Conservation (phyloP, 2,888 invertebrate genomes). For the Cerastis rubricosa region DNA sequence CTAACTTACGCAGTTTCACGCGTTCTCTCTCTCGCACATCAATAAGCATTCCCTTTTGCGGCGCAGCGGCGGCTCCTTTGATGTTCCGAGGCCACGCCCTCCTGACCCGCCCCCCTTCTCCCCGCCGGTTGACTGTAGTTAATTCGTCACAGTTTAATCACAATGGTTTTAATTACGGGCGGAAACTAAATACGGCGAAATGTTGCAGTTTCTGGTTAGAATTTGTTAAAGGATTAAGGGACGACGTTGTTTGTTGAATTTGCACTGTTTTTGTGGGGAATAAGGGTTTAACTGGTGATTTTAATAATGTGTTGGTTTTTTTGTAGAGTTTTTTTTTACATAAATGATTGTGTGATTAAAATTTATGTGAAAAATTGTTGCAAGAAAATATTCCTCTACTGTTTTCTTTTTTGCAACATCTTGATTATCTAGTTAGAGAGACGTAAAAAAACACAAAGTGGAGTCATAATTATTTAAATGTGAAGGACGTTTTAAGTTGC, state of each 20-base stretch:
- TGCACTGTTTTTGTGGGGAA: constrained; percentile 26
- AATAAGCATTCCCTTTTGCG: constrained; percentile 83
- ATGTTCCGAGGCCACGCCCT: constrained; percentile 84
- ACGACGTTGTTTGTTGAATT: constrained; percentile 44
- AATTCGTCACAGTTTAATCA: constrained; percentile 89
- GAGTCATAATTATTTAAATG: no score
- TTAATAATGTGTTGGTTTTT: background rate
- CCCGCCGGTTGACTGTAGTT: constrained; percentile 79
- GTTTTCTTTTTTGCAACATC: background rate
- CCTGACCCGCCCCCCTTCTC: constrained; percentile 73
- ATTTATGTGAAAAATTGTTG: background rate
- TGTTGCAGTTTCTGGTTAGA: constrained; percentile 66
- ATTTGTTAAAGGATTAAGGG: constrained; percentile 58
- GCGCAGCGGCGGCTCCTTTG: constrained; percentile 86
- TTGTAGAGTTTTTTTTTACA: background rate
- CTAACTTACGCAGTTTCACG: constrained; percentile 38
- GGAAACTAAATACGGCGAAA: constrained; percentile 79
- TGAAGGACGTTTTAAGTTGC: background rate
- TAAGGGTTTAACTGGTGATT: constrained; percentile 3
- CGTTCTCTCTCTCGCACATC: constrained; percentile 75
- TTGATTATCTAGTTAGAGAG: background rate
- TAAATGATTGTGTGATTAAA: background rate
- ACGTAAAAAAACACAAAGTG: no score
- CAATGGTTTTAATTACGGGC: constrained; percentile 88
- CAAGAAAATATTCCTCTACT: background rate